Evolutionary conservation across 2,797 vertebrate genomes (phyloP).

Genomic region (Brachymystax lenok): DNA sequence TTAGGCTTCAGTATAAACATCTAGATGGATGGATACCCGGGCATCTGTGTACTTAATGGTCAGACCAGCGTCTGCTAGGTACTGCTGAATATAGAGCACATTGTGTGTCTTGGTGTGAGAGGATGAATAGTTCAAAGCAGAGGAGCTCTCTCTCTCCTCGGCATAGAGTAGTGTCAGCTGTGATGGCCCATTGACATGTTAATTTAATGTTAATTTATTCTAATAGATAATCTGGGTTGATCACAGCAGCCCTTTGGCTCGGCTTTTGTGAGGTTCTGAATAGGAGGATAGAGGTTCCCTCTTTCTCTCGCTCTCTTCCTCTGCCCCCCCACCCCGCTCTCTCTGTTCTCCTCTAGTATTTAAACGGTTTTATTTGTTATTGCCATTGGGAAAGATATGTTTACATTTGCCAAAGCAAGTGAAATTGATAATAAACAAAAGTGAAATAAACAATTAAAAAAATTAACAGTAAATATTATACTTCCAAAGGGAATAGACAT

Average conservation of each 20-base stretch:
- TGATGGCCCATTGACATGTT: slow-evolving; percentile 75
- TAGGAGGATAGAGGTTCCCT: not conserved
- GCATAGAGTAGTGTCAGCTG: slow-evolving; percentile 63
- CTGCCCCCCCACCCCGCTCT: not conserved
- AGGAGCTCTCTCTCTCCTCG: slow-evolving; percentile 27
- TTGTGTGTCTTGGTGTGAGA: slow-evolving; percentile 39
- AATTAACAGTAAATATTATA: too few species aligned
- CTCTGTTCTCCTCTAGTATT: not conserved
- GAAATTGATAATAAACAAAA: too few species aligned
- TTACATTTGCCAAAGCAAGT: too few species aligned
- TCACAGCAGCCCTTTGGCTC: slow-evolving; percentile 56
- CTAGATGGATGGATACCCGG: not conserved
- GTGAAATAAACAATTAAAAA: too few species aligned
- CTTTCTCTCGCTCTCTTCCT: not conserved
- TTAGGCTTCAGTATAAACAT: slow-evolving; percentile 9
- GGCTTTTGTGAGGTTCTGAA: slow-evolving; percentile 3
- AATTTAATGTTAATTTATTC: slow-evolving; percentile 76
- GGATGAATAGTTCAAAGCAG: slow-evolving; percentile 63
- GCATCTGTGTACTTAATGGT: slow-evolving; percentile 7
- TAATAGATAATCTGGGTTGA: slow-evolving; percentile 67
- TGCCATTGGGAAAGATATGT: too few species aligned
- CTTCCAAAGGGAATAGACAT: too few species aligned
- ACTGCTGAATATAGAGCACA: slow-evolving; percentile 38
- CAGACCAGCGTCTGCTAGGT: not conserved
- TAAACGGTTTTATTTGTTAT: too few species aligned